Base-by-base conservation (phyloP, 1,140 invertebrate species). In the Tetranychus cinnabarinus region DNA sequence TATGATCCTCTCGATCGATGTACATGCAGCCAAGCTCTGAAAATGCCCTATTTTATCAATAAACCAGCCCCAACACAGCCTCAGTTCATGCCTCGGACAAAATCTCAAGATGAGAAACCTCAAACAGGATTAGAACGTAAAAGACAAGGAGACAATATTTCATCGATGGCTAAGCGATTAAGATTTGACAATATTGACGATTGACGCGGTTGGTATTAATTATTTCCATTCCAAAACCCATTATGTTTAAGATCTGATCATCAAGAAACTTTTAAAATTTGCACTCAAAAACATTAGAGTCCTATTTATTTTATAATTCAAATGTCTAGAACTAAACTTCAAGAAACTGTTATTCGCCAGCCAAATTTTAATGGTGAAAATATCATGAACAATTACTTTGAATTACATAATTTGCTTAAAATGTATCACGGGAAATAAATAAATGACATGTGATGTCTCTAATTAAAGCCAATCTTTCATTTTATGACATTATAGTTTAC, bases 11-110 rank as follows among this genome's bases (percentile, higher is more conserved):
- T 84, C 1, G 81, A 82, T 57, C 78, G 95, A 64, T 85, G 83
- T 68, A 82, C 81, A 35, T 89, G 88, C 67, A 81, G 82, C 31
- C 65, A 77, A 72, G 74, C 74, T 37, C 63, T 77, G 39, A 66
- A 73, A 62, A 74, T 74, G 72, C 47, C 69, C 0, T 78, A 76
- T 67, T 78, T 70, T 70, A 85, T 80, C 60, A 92, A 88, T 70
- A 86, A 87, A 72, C 90, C 89, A n/a, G 77, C 82, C 37, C 89
- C 90, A 4, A 86, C 88, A 1, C 75, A 82, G 23, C 84, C 85
- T 15, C 70, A 77, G 15, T 82, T 84, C 70, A 71, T 95, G 61
- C 91, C 91, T 1, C 75, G 88, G 67, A 86, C 86, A 4, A 76
- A 74, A 33, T 77, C 74, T 56, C 76, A 81, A 56, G 72, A 73